Conservation (phyloP, 1,140 invertebrate species). For the Coenobita brevimanus region DNA sequence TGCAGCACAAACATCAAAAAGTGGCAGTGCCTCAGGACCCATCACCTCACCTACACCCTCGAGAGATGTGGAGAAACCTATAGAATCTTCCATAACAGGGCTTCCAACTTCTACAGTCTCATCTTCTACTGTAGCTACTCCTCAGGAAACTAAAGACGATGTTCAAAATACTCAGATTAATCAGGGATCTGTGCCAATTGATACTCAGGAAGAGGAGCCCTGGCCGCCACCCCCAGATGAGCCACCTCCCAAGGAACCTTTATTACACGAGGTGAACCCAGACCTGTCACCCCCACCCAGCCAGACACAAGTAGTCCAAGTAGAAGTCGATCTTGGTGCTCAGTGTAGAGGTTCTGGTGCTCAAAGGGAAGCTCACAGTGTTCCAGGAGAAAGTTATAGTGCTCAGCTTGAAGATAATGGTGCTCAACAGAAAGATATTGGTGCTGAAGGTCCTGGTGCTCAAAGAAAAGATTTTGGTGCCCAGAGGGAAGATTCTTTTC, state of each 20-base stretch:
- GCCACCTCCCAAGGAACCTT: constrained; percentile 35
- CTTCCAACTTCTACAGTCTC: not conserved
- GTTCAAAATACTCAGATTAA: not conserved
- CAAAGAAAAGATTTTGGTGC: not conserved
- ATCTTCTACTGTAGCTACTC: not conserved
- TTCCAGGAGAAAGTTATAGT: no score
- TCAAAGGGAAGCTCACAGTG: not conserved
- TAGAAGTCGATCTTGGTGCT: not conserved
- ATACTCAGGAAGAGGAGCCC: not conserved
- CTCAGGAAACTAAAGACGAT: not conserved
- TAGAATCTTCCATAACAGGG: no score
- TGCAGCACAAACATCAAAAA: no score
- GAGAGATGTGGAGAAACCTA: no score
- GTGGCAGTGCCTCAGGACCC: no score
- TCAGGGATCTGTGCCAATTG: not conserved
- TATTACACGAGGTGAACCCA: constrained; percentile 11
- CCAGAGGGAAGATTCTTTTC: no score
- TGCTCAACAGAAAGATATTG: no score
- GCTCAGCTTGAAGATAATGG: no score
- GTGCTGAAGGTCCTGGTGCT: no score
- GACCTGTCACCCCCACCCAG: not conserved
- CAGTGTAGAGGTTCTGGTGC: no score
- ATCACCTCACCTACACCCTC: no score
- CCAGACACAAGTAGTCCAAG: not conserved
- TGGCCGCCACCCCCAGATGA: constrained; percentile 6